A percentile compares a stretch with the other conserved stretches of the same genome.
Conservation (phyloP, 2,797 vertebrate genomes). For the Sebastes paucispinis region DNA sequence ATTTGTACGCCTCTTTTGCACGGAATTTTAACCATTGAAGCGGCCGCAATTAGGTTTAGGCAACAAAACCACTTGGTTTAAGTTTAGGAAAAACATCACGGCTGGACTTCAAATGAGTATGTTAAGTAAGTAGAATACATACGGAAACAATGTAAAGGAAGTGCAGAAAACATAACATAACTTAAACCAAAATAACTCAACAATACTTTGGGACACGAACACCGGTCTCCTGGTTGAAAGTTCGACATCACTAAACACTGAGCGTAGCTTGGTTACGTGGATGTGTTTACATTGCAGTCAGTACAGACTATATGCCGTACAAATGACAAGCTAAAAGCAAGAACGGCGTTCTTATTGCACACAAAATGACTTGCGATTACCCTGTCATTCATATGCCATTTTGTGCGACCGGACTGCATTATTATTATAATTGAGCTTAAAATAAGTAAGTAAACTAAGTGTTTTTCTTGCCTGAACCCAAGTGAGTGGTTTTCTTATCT, state of each 20-base stretch:
- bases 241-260: no score
- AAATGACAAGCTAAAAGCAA: background rate
- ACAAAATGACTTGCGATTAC: background rate
- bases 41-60: background rate
- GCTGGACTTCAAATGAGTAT: background rate
- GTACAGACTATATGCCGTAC: background rate
- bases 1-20: no score
- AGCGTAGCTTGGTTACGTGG: no score
- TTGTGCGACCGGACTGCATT: background rate
- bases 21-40: no score
- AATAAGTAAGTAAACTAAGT: no score
- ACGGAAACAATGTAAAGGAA: background rate
- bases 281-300: background rate
- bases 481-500: no score
- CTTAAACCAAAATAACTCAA: background rate
- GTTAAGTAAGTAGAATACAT: background rate
- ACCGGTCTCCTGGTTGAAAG: no score
- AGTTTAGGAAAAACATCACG: background rate
- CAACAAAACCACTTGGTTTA: background rate
- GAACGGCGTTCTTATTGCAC: background rate
- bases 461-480: no score
- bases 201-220: no score
- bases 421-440: no score
- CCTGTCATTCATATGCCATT: background rate
- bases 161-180: background rate